These are phyloP conservation scores for Semotilus atromaculatus DNA, from an alignment of 2,797 vertebrate species.

Conservation along the genomic window DNA sequence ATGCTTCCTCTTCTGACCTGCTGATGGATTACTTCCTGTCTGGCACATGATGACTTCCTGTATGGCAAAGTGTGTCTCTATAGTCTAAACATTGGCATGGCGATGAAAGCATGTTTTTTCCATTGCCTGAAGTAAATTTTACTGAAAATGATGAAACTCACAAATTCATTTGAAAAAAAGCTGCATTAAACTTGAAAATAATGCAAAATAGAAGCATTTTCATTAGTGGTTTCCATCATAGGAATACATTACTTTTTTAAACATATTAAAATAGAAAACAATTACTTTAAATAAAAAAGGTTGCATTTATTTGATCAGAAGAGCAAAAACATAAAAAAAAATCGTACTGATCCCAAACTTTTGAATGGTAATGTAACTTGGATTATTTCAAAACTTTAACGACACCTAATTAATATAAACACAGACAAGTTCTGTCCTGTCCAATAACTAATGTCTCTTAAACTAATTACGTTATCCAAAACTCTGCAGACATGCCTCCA, in stretches of 20 bases:
- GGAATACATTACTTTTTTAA: background rate
- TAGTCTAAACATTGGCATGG: conserved; percentile 67
- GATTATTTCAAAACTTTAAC: background rate
- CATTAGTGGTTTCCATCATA: background rate
- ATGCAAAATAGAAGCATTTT: background rate
- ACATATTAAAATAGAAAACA: background rate
- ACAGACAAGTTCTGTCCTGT: conserved; percentile 18
- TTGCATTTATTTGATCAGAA: background rate
- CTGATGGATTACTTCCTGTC: conserved; percentile 83
- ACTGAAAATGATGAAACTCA: background rate
- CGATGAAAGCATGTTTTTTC: conserved; percentile 77
- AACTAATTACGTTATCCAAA: conserved; percentile 17
- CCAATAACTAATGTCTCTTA: conserved; percentile 19
- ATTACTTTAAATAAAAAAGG: too few species aligned
- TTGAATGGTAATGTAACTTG: background rate
- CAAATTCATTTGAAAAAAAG: background rate
- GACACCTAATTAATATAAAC: conserved; percentile 10
- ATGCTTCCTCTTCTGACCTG: conserved; percentile 22
- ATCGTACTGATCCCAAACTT: background rate
- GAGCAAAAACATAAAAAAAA: background rate
- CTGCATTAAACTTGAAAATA: background rate
- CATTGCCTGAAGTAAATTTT: conserved; percentile 57
- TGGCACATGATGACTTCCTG: conserved; percentile 74
- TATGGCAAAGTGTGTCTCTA: conserved; percentile 12
- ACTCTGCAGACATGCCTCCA: conserved; percentile 6